phyloP scores from a whole-genome alignment of 2,888 invertebrate species.

The Dermolepida albohirtum region DNA sequence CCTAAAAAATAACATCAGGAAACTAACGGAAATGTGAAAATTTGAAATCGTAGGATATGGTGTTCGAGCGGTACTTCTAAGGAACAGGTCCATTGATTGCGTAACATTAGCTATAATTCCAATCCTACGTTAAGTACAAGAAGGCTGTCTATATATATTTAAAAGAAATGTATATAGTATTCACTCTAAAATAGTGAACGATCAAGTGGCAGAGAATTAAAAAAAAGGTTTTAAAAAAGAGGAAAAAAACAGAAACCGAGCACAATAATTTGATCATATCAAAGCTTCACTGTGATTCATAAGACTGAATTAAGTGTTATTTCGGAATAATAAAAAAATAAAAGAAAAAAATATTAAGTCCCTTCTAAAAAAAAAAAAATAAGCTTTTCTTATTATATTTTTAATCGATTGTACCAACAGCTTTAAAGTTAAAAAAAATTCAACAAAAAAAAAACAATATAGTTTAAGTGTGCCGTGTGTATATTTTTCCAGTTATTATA shows the following conservation, averaged over 20 bases:
- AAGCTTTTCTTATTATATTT: slow-evolving; percentile 25
- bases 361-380: slow-evolving; percentile 39
- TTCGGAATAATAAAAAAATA: slow-evolving; percentile 59
- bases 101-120: no score
- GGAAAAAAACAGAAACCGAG: slow-evolving; percentile 58
- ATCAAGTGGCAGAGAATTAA: slow-evolving; percentile 44
- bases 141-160: slow-evolving; percentile 2
- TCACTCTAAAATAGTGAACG: slow-evolving; percentile 17
- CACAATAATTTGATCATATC: slow-evolving; percentile 69
- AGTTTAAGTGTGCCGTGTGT: slow-evolving; percentile 60
- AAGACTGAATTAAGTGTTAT: slow-evolving; percentile 69
- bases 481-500: slow-evolving; percentile 64
- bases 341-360: slow-evolving; percentile 46
- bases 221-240: slow-evolving; percentile 17
- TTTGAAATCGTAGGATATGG: no score
- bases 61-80: no score
- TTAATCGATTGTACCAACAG: slow-evolving; percentile 56
- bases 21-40: no score
- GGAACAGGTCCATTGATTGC: neutral
- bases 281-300: slow-evolving; percentile 70
- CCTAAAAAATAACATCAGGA: neutral
- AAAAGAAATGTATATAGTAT: slow-evolving; percentile 13
- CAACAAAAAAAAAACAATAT: slow-evolving; percentile 48
- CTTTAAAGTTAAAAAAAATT: slow-evolving; percentile 56
- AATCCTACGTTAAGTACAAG: neutral